These are phyloP conservation scores for Syngnathus scovelli DNA, from an alignment of 2,113 vertebrate species.

Conservation along the genomic window DNA sequence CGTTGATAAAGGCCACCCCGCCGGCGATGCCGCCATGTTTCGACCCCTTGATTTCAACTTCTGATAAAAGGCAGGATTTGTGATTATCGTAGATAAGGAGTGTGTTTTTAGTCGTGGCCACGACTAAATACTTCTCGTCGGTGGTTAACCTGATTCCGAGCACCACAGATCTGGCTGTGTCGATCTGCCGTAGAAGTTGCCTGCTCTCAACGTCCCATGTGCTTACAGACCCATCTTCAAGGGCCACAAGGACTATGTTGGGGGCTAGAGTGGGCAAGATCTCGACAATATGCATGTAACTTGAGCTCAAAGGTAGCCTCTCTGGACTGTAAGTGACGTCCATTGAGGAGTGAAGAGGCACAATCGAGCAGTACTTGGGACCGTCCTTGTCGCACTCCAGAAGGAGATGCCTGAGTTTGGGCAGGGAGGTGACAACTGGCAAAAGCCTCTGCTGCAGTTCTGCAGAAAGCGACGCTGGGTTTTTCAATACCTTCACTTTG, in stretches of 20 bases:
- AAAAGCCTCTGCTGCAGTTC: conserved; percentile 94
- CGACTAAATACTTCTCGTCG: conserved; percentile 94
- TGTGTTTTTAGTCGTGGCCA: conserved; percentile 96
- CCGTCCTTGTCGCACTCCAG: conserved; percentile 97
- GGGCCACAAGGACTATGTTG: conserved; percentile 86
- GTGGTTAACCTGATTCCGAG: conserved; percentile 87
- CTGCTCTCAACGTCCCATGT: conserved; percentile 95
- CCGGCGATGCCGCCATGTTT: conserved; percentile 82
- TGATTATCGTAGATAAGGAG: conserved; percentile 93
- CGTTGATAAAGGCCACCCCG: conserved; percentile 86
- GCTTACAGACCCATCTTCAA: conserved; percentile 95
- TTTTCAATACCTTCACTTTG: conserved; percentile 84
- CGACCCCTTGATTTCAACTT: conserved; percentile 95
- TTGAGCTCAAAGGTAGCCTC: conserved; percentile 86
- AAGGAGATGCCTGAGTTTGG: conserved; percentile 93
- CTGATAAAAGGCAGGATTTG: conserved; percentile 94
- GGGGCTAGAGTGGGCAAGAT: conserved; percentile 89
- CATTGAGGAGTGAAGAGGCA: conserved; percentile 96
- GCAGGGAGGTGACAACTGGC: conserved; percentile 91
- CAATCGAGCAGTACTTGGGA: conserved; percentile 97
- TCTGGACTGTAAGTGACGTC: conserved; percentile 95
- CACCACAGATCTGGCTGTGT: conserved; percentile 88
- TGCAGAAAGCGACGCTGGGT: conserved; percentile 89
- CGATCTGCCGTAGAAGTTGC: conserved; percentile 89
- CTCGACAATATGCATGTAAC: conserved; percentile 92